Percentiles rank a stretch among this genome's conserved stretches.
Conservation (phyloP, 2,797 vertebrate species). For the Sternarchorhynchus goeldii region DNA sequence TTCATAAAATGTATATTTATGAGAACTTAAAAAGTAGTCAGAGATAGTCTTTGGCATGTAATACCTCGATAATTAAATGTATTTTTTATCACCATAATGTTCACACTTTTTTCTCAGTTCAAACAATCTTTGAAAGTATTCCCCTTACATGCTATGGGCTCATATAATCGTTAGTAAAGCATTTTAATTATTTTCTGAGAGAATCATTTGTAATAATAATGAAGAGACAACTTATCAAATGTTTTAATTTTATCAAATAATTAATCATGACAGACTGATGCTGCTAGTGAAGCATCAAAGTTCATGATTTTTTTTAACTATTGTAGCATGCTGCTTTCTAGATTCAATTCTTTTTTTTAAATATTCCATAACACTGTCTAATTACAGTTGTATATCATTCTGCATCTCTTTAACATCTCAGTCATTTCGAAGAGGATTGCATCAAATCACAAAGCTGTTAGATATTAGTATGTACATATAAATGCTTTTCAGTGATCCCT, state of each 20-base stretch:
- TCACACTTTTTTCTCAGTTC: constrained; percentile 68
- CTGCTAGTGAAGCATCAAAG: too few relatives aligned
- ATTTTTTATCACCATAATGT: constrained; percentile 79
- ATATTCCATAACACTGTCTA: neutral
- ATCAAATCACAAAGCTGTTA: constrained; percentile 30
- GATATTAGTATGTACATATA: constrained; percentile 35
- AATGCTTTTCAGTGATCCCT: constrained; percentile 56
- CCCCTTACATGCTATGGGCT: constrained; percentile 57
- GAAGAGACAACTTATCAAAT: neutral
- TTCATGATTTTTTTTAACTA: too few relatives aligned
- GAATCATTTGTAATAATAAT: constrained; percentile 21
- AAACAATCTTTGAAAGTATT: constrained; percentile 71
- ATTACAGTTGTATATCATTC: neutral
- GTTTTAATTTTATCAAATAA: neutral
- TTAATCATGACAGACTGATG: neutral
- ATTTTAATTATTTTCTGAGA: constrained; percentile 4
- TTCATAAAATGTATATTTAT: constrained; percentile 79
- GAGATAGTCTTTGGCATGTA: constrained; percentile 65
- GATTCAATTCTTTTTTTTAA: neutral
- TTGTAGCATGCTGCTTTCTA: too few relatives aligned
- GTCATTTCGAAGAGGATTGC: constrained; percentile 29
- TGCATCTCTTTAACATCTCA: constrained; percentile 1
- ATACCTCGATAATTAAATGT: constrained; percentile 75
- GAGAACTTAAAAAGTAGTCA: constrained; percentile 73
- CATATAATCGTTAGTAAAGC: constrained; percentile 58